Evolutionary conservation across 2,888 invertebrate species (phyloP).

Genomic region (Oegoconia quadripuncta): DNA sequence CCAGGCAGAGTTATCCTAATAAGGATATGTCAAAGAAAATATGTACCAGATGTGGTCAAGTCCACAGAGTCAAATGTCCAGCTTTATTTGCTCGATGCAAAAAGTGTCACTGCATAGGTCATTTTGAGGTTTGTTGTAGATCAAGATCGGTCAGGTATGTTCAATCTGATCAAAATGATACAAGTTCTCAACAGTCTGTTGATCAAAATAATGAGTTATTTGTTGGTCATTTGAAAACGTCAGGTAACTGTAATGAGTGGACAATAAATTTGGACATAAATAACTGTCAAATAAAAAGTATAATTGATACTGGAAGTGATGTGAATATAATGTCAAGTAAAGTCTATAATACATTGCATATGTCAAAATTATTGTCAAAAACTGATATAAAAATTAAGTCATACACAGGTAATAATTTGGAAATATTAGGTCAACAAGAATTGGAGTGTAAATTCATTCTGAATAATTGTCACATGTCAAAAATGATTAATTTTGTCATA

Average conservation of each 20-base stretch:
- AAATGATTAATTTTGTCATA: background rate
- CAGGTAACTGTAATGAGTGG: background rate
- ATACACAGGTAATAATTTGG: background rate
- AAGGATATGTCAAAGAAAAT: background rate
- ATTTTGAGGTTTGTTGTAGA: background rate
- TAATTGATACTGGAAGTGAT: constrained; percentile 1
- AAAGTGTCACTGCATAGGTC: background rate
- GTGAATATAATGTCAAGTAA: background rate
- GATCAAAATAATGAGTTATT: background rate
- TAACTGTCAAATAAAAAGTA: background rate
- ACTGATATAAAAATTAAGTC: background rate
- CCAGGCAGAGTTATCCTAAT: background rate
- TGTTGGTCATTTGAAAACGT: background rate
- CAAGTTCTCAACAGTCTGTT: no score
- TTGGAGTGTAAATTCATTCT: no score
- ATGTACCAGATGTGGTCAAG: constrained; percentile 1
- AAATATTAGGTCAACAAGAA: background rate
- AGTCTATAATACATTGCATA: background rate
- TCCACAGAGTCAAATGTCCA: background rate
- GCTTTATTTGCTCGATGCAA: background rate
- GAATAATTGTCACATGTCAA: background rate
- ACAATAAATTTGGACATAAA: background rate
- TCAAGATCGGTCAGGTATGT: background rate
- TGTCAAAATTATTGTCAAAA: background rate
- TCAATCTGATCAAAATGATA: background rate